phyloP scores from a whole-genome alignment of 2,888 invertebrate genomes.

The Escarpia spicata region DNA sequence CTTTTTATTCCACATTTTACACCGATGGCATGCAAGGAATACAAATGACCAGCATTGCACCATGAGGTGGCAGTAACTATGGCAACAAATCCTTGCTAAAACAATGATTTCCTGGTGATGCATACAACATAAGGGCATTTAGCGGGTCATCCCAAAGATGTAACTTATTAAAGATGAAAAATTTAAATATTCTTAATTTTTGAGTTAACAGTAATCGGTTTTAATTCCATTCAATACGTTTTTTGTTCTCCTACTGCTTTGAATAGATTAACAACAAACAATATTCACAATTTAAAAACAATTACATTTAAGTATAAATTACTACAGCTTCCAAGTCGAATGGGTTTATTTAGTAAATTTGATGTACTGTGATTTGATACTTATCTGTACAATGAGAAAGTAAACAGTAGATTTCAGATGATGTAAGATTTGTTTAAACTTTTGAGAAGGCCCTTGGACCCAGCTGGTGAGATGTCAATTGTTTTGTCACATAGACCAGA shows the following conservation, averaged over 20 bases:
- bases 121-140: background rate
- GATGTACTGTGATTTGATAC: background rate
- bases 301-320: background rate
- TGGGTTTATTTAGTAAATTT: background rate
- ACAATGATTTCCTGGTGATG: background rate
- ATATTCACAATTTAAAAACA: background rate
- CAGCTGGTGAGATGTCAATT: background rate
- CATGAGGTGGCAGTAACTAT: background rate
- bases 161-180: background rate
- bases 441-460: slow-evolving; percentile 9
- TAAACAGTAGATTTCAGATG: background rate
- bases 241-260: background rate
- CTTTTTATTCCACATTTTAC: background rate
- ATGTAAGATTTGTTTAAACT: background rate
- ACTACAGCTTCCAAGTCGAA: background rate
- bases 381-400: background rate
- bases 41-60: background rate
- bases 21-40: background rate
- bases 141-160: background rate
- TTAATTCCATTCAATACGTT: background rate
- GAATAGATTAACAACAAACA: background rate
- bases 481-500: background rate
- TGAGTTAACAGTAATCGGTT: background rate
- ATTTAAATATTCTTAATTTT: background rate
- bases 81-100: background rate